Evolutionary conservation across 2,113 vertebrate species (phyloP).

Genomic region (Labrus mixtus): DNA sequence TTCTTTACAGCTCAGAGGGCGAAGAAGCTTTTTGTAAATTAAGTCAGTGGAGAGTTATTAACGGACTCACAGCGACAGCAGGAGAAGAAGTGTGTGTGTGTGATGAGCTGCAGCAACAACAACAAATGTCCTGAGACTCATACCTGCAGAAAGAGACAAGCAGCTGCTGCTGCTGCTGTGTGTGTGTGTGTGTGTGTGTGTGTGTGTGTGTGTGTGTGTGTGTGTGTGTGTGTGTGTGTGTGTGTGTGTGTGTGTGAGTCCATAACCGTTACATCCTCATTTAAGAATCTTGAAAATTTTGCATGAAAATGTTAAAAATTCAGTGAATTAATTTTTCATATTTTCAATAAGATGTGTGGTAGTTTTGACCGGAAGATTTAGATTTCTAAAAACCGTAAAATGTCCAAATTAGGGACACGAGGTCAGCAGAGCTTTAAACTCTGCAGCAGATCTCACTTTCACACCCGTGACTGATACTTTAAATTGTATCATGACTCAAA

Average conservation of each 20-base stretch:
- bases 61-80: constrained; percentile 7
- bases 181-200: constrained; percentile 25
- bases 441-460: too few relatives aligned
- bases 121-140: constrained; percentile 25
- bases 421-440: too few relatives aligned
- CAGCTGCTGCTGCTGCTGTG: constrained; percentile 15
- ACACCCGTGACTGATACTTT: too few relatives aligned
- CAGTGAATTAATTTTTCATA: too few relatives aligned
- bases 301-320: too few relatives aligned
- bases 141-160: not conserved
- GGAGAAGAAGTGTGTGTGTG: constrained; percentile 6
- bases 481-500: too few relatives aligned
- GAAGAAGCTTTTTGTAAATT: constrained; percentile 53
- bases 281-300: too few relatives aligned
- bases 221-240: constrained; percentile 24
- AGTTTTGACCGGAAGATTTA: too few relatives aligned
- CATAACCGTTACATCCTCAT: too few relatives aligned
- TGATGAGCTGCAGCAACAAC: not conserved
- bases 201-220: constrained; percentile 32
- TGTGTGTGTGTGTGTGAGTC: constrained; percentile 29
- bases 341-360: too few relatives aligned
- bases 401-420: too few relatives aligned
- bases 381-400: too few relatives aligned
- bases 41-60: constrained; percentile 60
- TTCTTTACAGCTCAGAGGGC: constrained; percentile 55